Evolutionary conservation across 1,140 invertebrate species (phyloP).

Genomic region (Eciton burchellii): DNA sequence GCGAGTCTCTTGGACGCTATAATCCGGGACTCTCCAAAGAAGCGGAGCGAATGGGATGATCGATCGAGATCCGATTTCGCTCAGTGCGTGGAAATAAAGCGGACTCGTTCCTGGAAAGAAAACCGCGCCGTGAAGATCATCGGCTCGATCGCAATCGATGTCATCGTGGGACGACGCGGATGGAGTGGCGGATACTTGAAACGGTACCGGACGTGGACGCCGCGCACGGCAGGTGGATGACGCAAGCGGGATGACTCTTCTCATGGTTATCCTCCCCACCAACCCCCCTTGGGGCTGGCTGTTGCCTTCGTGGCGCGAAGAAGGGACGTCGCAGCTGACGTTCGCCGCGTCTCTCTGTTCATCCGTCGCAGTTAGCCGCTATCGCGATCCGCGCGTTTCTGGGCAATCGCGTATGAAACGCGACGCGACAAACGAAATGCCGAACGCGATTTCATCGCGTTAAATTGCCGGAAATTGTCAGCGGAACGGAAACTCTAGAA

Average conservation of each 20-base stretch:
- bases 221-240: constrained; percentile 67
- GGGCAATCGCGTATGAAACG: not conserved
- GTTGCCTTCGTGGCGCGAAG: constrained; percentile 42
- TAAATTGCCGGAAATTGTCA: not conserved
- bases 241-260: constrained; percentile 66
- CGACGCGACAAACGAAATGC: not conserved
- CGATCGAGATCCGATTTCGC: not conserved
- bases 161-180: not conserved
- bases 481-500: not conserved
- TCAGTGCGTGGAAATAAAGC: not conserved
- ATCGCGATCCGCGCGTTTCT: not conserved
- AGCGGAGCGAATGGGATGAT: not conserved
- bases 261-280: constrained; percentile 63
- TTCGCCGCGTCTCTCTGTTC: constrained; percentile 45
- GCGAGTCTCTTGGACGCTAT: too few relatives aligned
- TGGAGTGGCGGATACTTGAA: constrained; percentile 36
- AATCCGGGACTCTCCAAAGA: too few relatives aligned
- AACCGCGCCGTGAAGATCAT: not conserved
- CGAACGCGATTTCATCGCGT: not conserved
- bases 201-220: constrained; percentile 64
- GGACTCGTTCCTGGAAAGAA: not conserved
- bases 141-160: not conserved
- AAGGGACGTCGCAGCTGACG: constrained; percentile 65
- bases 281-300: constrained; percentile 12
- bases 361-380: constrained; percentile 40